A percentile compares a stretch with the other conserved stretches of the same genome.
Evolutionary conservation across 2,888 invertebrate genomes (phyloP).

Genomic region (Hydriomena furcata): DNA sequence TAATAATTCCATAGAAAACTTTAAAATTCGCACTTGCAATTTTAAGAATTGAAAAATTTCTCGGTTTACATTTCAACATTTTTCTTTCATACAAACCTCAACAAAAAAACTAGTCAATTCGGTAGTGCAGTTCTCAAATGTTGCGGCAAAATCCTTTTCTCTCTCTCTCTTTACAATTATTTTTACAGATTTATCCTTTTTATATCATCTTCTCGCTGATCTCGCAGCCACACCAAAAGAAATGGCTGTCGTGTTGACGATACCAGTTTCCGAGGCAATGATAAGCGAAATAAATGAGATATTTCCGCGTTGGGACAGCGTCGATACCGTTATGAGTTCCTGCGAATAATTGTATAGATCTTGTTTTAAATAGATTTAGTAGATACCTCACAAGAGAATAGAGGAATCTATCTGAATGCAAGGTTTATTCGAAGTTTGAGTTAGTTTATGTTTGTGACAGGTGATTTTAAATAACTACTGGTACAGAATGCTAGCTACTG

Average conservation of each 20-base stretch:
- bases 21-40: too few species aligned
- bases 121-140: too few species aligned
- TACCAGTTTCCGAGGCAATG: conserved; percentile 61
- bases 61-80: too few species aligned
- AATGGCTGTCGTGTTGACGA: conserved; percentile 61
- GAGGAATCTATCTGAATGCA: neutral
- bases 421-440: neutral
- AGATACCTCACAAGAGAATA: conserved; percentile 1
- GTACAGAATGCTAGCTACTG: neutral
- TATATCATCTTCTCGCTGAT: conserved; percentile 16
- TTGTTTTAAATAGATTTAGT: conserved; percentile 31
- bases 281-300: conserved; percentile 72
- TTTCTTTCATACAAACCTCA: too few species aligned
- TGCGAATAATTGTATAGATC: conserved; percentile 39
- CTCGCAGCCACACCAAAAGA: conserved; percentile 47
- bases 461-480: neutral
- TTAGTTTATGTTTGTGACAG: neutral
- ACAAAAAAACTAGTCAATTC: too few species aligned
- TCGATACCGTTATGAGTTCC: conserved; percentile 53
- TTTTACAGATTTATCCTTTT: too few species aligned
- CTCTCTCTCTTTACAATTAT: too few species aligned
- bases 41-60: too few species aligned
- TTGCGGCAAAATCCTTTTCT: too few species aligned
- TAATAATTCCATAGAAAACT: too few species aligned
- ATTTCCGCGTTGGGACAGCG: conserved; percentile 53